These are phyloP conservation scores for Linnaemya tessellans DNA, from an alignment of 2,888 invertebrate genomes.

Conservation along the genomic window DNA sequence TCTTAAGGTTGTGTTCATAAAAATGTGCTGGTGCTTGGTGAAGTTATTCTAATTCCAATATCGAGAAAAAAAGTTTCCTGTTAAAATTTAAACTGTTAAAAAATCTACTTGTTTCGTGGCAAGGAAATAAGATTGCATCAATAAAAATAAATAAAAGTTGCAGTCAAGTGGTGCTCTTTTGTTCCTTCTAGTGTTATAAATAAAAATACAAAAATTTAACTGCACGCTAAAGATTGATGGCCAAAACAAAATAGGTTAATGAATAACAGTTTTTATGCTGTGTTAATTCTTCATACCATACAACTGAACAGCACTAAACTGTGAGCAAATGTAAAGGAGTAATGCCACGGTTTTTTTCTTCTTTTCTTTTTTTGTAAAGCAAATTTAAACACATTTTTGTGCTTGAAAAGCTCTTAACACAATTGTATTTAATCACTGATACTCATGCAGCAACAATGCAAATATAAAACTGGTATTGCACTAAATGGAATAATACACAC, in stretches of 20 bases:
- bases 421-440: conserved; percentile 44
- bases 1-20: not conserved
- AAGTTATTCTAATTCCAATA: not conserved
- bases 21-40: not conserved
- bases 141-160: not conserved
- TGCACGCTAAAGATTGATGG: conserved; percentile 47
- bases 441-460: conserved; percentile 1
- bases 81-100: not conserved
- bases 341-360: conserved; percentile 9
- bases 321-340: conserved; percentile 16
- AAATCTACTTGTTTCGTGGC: not conserved
- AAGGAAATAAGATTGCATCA: conserved; percentile 13
- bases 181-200: conserved; percentile 10
- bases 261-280: conserved; percentile 38
- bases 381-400: conserved; percentile 9
- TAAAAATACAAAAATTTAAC: conserved; percentile 10
- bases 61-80: not conserved
- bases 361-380: no score
- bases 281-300: not conserved
- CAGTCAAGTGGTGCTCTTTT: not conserved
- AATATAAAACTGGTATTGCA: not conserved
- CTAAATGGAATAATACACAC: not conserved
- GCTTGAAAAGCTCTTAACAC: conserved; percentile 40
- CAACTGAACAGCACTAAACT: conserved; percentile 24
- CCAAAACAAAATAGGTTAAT: conserved; percentile 49